A percentile compares a stretch with the other conserved stretches of the same genome.
Conservation (phyloP, 53 echinoderm and acorn worm species). For the Luidia sarsii region DNA sequence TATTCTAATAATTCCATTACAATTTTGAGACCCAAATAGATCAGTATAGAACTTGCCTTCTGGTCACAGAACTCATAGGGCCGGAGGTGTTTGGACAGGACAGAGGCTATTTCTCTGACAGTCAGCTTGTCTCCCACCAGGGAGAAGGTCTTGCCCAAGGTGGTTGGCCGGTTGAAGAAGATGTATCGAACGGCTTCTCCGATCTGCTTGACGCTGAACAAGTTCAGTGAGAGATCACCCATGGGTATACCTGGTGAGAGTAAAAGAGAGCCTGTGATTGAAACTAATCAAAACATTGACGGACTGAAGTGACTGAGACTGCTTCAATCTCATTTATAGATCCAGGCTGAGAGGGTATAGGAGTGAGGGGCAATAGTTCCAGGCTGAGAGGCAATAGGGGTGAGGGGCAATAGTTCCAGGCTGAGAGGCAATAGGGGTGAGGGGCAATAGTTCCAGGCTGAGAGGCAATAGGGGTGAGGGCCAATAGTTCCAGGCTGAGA, state of each 20-base stretch:
- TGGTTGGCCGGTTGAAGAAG: constrained; percentile 64
- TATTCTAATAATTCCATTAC: too few relatives aligned
- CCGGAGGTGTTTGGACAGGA: constrained; percentile 66
- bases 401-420: too few relatives aligned
- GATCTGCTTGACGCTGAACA: constrained; percentile 69
- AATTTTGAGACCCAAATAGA: too few relatives aligned
- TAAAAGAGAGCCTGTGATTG: neutral
- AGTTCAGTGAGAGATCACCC: constrained; percentile 65
- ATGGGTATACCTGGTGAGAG: constrained; percentile 71
- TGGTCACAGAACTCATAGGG: constrained; percentile 73
- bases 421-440: too few relatives aligned
- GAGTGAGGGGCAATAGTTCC: too few relatives aligned
- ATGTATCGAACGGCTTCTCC: constrained; percentile 78
- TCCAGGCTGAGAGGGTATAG: neutral
- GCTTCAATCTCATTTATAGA: too few relatives aligned
- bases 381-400: too few relatives aligned
- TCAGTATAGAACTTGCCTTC: constrained; percentile 67
- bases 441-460: too few relatives aligned
- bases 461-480: too few relatives aligned
- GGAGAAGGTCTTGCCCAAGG: constrained; percentile 72
- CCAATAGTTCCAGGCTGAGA: too few relatives aligned
- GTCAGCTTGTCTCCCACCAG: constrained; percentile 79
- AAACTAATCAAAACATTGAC: neutral
- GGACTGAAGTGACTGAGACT: too few relatives aligned
- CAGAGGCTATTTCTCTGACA: constrained; percentile 67